Percentiles rank a stretch among this genome's conserved stretches.
Conservation (phyloP, 2,797 vertebrate genomes). For the Steatocranus sp. region DNA sequence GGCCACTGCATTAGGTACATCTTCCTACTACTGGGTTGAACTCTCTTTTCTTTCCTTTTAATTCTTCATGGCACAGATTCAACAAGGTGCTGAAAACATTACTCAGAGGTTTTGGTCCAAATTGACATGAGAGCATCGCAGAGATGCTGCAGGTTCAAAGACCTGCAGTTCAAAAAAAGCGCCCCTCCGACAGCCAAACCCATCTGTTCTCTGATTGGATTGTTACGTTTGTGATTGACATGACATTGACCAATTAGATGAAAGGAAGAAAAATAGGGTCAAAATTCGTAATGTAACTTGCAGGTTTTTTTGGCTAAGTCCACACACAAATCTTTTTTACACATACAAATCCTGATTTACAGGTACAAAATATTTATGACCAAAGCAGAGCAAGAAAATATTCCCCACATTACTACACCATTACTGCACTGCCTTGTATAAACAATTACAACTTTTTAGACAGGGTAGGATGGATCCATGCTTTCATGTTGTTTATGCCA, state of each 20-base stretch:
- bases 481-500: neutral
- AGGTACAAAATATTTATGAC: no score
- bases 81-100: rapidly evolving
- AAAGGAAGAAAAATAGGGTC: no score
- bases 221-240: no score
- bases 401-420: neutral
- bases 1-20: rapidly evolving
- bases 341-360: no score
- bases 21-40: rapidly evolving
- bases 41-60: neutral
- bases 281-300: no score
- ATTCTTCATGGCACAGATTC: neutral
- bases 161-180: no score
- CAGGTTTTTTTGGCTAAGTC: no score
- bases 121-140: neutral
- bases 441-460: neutral
- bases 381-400: no score
- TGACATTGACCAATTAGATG: no score
- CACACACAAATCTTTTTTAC: no score
- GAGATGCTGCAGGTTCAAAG: neutral
- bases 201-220: no score
- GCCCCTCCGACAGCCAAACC: no score
- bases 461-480: neutral
- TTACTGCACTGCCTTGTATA: neutral
- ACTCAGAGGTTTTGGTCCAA: neutral